Evolutionary conservation across 2,113 vertebrate species (phyloP), one percentile per base, ranked within the genome.

Genomic region (Myrmophylax atrothorax): DNA sequence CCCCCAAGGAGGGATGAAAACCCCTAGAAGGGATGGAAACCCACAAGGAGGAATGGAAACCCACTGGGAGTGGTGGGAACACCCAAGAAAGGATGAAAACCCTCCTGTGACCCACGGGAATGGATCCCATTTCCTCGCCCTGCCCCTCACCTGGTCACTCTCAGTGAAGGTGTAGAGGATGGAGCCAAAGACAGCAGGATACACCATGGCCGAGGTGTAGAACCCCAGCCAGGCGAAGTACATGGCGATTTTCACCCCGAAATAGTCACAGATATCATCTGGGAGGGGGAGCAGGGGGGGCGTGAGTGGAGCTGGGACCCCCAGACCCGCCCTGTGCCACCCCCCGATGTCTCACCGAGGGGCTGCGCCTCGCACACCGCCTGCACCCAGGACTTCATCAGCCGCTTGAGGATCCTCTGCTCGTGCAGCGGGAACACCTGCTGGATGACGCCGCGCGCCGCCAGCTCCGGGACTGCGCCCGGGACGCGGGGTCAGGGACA

Each of bases 221-320:
- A 99, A 99, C 8, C 99, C 99, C 97, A 99, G 89, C 99, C 99
- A 99, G 94, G 99, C 99, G 6, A 99, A 99, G 64, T 99, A 99
- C 99, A 99, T 99, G 84, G 99, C 99, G 5, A 99, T 99, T 97
- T 99, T 99, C 96, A 99, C 99, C 14, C 99, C 99, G 4, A 99
- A 99, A 92, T 99, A 99, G 93, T 99, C 99, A 23, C 99, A 99
- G 96, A 99, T 99, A 58, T 99, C 99, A 86, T 99, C 99, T 99
- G 92, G 29, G 44, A 1, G 5, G 44, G 28, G 18, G 0, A 2
- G 25, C 0, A 8, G 3, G 9, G 4, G 2, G 2, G 7, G 13
- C 0, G 0, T 84, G 18, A 93, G 70, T 0, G 0, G 18, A 70
- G 10, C 18, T 1, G 2, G 58, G 29, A 62, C 37, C 69, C 90